phyloP scores from a whole-genome alignment of 2,113 vertebrate species.

The Aramus guarauna region DNA sequence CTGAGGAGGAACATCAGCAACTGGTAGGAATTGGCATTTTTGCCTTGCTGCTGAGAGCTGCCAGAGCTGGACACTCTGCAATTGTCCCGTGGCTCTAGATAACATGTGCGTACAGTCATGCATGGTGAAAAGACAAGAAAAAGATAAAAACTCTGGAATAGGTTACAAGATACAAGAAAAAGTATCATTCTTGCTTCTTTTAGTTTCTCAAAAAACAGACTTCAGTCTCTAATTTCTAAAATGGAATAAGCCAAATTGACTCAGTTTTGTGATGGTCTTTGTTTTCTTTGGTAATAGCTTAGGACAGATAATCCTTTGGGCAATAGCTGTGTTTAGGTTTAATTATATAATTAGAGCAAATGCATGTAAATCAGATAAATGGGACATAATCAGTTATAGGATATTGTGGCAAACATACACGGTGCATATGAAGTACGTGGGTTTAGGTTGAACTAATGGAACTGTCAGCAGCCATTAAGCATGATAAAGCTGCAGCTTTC shows the following conservation, averaged over 20 bases:
- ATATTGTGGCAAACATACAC: background rate
- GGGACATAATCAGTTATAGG: background rate
- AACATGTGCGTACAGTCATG: too few relatives aligned
- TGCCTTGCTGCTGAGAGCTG: background rate
- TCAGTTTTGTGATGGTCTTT: background rate
- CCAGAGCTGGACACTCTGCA: background rate
- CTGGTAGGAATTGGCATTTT: background rate
- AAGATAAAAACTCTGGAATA: background rate
- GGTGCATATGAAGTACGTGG: background rate
- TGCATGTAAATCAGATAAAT: background rate
- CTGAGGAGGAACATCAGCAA: background rate
- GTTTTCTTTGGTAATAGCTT: background rate
- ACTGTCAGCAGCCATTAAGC: slow-evolving; percentile 10
- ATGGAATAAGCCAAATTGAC: background rate
- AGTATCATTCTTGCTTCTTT: background rate
- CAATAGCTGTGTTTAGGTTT: slow-evolving; percentile 9
- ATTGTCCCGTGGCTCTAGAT: background rate
- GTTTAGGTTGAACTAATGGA: background rate
- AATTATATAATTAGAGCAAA: slow-evolving; percentile 9
- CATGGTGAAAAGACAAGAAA: background rate
- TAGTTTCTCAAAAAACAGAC: background rate
- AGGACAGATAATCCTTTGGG: slow-evolving; percentile 17
- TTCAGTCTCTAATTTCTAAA: background rate
- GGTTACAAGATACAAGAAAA: background rate
- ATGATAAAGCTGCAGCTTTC: background rate